These are phyloP conservation scores for Aspidiotus destructor DNA, from an alignment of 2,888 invertebrate genomes.

Conservation along the genomic window DNA sequence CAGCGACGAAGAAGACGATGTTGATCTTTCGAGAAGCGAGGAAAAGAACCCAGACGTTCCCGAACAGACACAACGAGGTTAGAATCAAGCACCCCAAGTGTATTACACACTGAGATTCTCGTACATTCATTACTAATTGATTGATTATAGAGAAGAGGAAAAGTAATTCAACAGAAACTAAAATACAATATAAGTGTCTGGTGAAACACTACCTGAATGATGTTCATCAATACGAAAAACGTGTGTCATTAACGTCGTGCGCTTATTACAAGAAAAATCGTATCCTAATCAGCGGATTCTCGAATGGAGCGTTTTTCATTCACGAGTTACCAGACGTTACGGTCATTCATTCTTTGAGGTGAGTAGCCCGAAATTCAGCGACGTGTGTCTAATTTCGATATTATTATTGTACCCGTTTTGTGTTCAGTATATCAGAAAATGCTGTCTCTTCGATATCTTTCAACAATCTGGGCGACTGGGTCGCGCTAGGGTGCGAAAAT, in stretches of 20 bases:
- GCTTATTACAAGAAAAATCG: constrained; percentile 70
- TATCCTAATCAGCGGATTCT: constrained; percentile 81
- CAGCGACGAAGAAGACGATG: constrained; percentile 40
- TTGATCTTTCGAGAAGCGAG: constrained; percentile 37
- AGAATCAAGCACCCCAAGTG: too few species aligned
- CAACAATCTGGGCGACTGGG: constrained; percentile 88
- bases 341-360: constrained; percentile 63
- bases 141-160: constrained; percentile 35
- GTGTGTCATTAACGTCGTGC: constrained; percentile 63
- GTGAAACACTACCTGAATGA: constrained; percentile 66
- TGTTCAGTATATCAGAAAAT: constrained; percentile 74
- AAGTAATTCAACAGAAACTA: constrained; percentile 43
- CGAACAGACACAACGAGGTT: constrained; percentile 17
- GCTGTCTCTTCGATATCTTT: constrained; percentile 69
- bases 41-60: constrained; percentile 36
- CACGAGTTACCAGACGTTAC: constrained; percentile 92
- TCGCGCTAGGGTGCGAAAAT: constrained; percentile 79
- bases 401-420: not conserved
- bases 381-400: constrained; percentile 3
- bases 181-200: constrained; percentile 57
- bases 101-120: too few species aligned
- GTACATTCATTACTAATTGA: constrained; percentile 10
- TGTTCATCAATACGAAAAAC: constrained; percentile 51
- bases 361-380: not conserved
- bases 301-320: constrained; percentile 81